These are phyloP conservation scores for Pachypeltis micranthus DNA, from an alignment of 1,140 invertebrate species.

Conservation along the genomic window DNA sequence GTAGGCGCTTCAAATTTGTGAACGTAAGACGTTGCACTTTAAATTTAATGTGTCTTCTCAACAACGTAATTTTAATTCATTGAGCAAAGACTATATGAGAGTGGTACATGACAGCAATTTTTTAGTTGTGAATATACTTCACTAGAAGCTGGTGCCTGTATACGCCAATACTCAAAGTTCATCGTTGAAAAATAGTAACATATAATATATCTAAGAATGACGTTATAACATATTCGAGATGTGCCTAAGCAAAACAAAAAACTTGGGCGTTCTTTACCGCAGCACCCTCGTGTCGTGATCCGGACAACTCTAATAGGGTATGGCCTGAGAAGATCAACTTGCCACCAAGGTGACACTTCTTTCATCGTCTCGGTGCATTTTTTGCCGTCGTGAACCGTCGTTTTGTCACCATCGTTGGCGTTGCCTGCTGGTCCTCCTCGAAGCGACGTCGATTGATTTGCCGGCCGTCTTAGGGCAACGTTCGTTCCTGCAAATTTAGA, in stretches of 20 bases:
- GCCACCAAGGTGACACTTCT: conserved; percentile 84
- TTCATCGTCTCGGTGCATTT: conserved; percentile 78
- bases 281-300: conserved; percentile 74
- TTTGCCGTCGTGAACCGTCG: conserved; percentile 72
- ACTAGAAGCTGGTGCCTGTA: too few species aligned
- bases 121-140: too few species aligned
- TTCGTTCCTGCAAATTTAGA: conserved; percentile 70
- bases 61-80: too few species aligned
- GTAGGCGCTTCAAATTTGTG: too few species aligned
- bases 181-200: background rate
- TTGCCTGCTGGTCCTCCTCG: conserved; percentile 65
- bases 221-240: too few species aligned
- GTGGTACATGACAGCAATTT: too few species aligned
- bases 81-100: too few species aligned
- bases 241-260: background rate
- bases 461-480: conserved; percentile 71
- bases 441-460: conserved; percentile 78
- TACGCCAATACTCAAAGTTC: background rate
- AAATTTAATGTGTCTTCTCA: too few species aligned
- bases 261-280: conserved; percentile 42
- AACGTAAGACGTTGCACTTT: too few species aligned
- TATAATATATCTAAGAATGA: too few species aligned
- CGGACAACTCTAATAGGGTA: conserved; percentile 72
- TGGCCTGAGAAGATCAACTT: conserved; percentile 68
- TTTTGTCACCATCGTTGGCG: conserved; percentile 72